Conservation (phyloP, 2,113 vertebrate species). For the Anhinga anhinga region DNA sequence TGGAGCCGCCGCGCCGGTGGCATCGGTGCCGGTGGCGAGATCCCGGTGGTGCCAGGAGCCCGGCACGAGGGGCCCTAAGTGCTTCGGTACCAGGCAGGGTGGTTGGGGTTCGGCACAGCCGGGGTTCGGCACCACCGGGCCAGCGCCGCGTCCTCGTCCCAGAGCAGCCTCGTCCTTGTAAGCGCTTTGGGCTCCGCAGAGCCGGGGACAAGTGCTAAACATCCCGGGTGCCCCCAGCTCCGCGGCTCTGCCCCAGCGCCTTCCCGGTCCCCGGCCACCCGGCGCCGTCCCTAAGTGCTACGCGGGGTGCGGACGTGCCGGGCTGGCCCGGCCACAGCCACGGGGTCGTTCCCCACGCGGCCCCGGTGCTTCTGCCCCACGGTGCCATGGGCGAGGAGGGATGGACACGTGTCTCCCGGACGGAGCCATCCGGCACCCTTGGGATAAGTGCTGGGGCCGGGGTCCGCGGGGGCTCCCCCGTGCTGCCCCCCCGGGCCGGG, state of each 20-base stretch:
- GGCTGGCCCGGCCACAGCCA: no score
- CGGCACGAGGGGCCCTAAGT: slow-evolving; percentile 15
- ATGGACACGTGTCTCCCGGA: not conserved
- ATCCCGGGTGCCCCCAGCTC: not conserved
- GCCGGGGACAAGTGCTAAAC: slow-evolving; percentile 40
- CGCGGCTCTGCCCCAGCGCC: not conserved
- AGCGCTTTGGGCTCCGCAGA: not conserved
- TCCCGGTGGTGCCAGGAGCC: not conserved
- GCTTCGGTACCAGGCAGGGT: not conserved
- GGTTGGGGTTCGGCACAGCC: not conserved
- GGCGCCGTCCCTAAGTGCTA: slow-evolving; percentile 18
- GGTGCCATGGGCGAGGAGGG: not conserved
- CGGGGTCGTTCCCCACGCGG: not conserved
- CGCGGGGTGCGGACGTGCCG: not conserved
- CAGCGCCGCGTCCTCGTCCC: not conserved
- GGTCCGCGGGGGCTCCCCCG: not conserved
- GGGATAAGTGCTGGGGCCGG: slow-evolving; percentile 49
- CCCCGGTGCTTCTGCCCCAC: not conserved
- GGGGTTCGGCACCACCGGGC: not conserved
- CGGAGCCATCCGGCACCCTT: not conserved
- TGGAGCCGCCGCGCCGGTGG: not conserved
- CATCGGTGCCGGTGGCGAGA: not conserved
- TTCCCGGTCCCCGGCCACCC: not conserved
- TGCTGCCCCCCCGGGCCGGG: not conserved
- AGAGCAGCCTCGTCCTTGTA: not conserved